Evolutionary conservation across 2,797 vertebrate species (phyloP), one percentile per base, ranked within the genome.

Genomic region (Pseudochromis fuscus): DNA sequence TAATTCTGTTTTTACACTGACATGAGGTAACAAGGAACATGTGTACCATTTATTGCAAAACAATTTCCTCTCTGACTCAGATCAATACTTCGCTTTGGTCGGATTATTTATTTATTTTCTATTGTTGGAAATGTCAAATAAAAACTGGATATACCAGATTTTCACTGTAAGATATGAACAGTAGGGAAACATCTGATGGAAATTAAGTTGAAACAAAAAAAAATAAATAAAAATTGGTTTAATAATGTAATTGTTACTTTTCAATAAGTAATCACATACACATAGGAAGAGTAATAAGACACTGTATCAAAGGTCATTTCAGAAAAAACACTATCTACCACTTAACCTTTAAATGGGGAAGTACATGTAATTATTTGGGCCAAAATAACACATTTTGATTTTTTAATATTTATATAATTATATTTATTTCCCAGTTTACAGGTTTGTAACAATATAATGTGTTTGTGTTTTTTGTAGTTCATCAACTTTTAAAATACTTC

Each of bases 11-110:
- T 84, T 77, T 72, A 62, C 79, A 74, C 76, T 53, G 69, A 89
- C 86, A 62, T 45, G 62, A 72, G 48, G 65, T 90, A 91, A 93
- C 79, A 37, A 65, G 74, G 75, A 88, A 85, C 92, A 93, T 89
- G 64, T 91, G 90, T 81, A 40, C n/a, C 42, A 83, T 83, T 75
- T 67, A 80, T 86, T 88, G 60, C 82, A 81, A 81, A 88, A 88
- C 31, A 12, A 69, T 84, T 80, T 89, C 48, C 62, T 84, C 69
- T 75, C 65, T 77, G 73, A 77, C 55, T 81, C 81, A 77, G 70
- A 86, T 88, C 67, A 82, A 77, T 86, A 75, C 24, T 73, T 69
- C 21, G 70, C 62, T 84, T 76, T 70, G 64, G 27, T 57, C 61
- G 51, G 35, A 51, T 78, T 84, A 60, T 80, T 83, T 78, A 31